Evolutionary conservation across 2,113 vertebrate species (phyloP).

Genomic region (Eurypyga helias): DNA sequence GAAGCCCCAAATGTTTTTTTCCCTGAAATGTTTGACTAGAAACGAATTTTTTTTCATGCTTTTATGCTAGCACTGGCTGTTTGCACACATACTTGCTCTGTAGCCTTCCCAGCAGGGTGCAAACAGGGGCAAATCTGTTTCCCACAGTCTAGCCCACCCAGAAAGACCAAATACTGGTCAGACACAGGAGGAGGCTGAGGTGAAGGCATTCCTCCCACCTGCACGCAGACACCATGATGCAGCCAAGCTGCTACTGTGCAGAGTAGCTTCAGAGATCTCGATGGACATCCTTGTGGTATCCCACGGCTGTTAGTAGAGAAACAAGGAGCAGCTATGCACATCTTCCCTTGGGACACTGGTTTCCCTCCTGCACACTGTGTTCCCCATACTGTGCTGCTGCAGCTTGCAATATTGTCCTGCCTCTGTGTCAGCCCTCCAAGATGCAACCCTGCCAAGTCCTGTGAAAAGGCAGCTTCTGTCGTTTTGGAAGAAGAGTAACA

Average conservation of each 20-base stretch:
- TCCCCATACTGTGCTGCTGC: neutral
- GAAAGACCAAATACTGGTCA: neutral
- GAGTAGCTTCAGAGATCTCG: neutral
- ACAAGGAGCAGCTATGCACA: neutral
- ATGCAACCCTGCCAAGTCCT: accelerated
- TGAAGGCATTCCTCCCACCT: neutral
- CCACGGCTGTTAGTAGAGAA: neutral
- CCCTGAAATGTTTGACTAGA: neutral
- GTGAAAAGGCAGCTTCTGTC: neutral
- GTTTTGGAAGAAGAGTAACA: conserved; percentile 2
- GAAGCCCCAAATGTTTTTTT: neutral
- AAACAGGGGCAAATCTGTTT: neutral
- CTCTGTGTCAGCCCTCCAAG: neutral
- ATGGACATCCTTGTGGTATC: neutral
- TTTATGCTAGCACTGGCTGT: neutral
- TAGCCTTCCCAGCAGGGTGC: conserved; percentile 2
- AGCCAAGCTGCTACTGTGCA: neutral
- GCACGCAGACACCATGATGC: accelerated
- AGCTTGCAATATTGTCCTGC: neutral
- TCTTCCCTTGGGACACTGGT: neutral
- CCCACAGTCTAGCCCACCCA: neutral
- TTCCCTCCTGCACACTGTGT: neutral
- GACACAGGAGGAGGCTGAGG: neutral
- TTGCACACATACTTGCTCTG: neutral
- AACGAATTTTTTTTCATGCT: neutral